Base-by-base conservation (phyloP, 2,113 vertebrate species). In the Lasiurus borealis region DNA sequence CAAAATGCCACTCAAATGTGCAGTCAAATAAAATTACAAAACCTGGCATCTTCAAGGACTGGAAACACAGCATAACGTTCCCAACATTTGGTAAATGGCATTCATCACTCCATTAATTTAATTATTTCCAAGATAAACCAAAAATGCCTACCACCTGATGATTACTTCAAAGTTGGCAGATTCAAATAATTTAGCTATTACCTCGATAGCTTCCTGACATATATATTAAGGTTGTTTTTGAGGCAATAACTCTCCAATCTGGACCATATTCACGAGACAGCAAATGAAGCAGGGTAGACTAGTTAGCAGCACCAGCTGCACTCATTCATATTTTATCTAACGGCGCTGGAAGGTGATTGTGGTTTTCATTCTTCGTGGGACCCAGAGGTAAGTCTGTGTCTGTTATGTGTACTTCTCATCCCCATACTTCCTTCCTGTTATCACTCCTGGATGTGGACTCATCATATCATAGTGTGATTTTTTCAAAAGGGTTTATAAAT, bases 41-140 rank as follows among this genome's bases (percentile, higher is more conserved):
- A 12, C 0, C 0, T 5, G 25, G 46, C 2, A 4, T 23, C 1
- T 1, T 14, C 11, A 48, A 16, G 29, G 44, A 44, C 48, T 8
- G 1, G 36, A 44, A 23, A 36, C 29, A 69, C 23, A 52, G 40
- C 1, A 27, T 6, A 40, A 10, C 2, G 6, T 2, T 44, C 31
- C 40, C 2, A 10, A 0, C 10, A 50, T 19, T 71, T 31, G 13
- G 8, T 25, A 18, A 57, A 21, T 1, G 14, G n/a, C 36, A 6
- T 16, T n/a, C 10, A 1, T 36, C 36, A 27, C 44, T 25, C 40
- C 23, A 27, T 13, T 34, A 12, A 29, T 50, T 52, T 75, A 27
- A 34, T 29, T 18, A 34, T 21, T 57, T 87, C 36, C 14, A n/a
- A 18, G 73, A 44, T 54, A 72, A 44, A 16, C 25, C 15, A 66